phyloP scores from a whole-genome alignment of 2,888 invertebrate genomes.

The Sisyra nigra region DNA sequence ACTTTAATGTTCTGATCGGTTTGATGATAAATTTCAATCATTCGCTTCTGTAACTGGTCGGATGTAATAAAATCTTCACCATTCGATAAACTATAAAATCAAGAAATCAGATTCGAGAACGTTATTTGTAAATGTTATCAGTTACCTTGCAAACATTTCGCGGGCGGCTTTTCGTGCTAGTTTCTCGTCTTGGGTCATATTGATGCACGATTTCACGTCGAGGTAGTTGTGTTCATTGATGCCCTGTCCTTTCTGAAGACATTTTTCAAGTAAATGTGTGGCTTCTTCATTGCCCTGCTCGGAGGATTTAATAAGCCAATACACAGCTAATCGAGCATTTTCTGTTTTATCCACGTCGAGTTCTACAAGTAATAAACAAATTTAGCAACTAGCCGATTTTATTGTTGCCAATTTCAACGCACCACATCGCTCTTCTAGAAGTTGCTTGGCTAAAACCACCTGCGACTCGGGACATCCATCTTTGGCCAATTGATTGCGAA shows the following conservation, averaged over 20 bases:
- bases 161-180: slow-evolving; percentile 75
- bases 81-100: slow-evolving; percentile 49
- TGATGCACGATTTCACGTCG: slow-evolving; percentile 62
- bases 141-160: slow-evolving; percentile 68
- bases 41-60: slow-evolving; percentile 59
- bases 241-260: slow-evolving; percentile 53
- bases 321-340: slow-evolving; percentile 66
- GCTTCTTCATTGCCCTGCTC: slow-evolving; percentile 85
- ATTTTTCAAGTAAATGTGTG: slow-evolving; percentile 57
- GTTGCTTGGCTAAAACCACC: slow-evolving; percentile 68
- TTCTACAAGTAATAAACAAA: slow-evolving; percentile 26
- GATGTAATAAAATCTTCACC: slow-evolving; percentile 78
- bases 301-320: slow-evolving; percentile 86
- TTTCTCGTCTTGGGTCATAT: slow-evolving; percentile 74
- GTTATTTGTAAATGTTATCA: background rate
- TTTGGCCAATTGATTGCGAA: slow-evolving; percentile 61
- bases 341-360: slow-evolving; percentile 52
- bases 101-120: slow-evolving; percentile 2
- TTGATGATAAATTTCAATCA: slow-evolving; percentile 43
- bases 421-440: slow-evolving; percentile 68
- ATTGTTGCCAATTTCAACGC: slow-evolving; percentile 3
- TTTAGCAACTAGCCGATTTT: background rate
- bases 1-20: slow-evolving; percentile 10
- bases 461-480: slow-evolving; percentile 84
- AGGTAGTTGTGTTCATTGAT: slow-evolving; percentile 56